Base-by-base conservation (phyloP, 2,888 invertebrate genomes). In the Maniola hyperantus region DNA sequence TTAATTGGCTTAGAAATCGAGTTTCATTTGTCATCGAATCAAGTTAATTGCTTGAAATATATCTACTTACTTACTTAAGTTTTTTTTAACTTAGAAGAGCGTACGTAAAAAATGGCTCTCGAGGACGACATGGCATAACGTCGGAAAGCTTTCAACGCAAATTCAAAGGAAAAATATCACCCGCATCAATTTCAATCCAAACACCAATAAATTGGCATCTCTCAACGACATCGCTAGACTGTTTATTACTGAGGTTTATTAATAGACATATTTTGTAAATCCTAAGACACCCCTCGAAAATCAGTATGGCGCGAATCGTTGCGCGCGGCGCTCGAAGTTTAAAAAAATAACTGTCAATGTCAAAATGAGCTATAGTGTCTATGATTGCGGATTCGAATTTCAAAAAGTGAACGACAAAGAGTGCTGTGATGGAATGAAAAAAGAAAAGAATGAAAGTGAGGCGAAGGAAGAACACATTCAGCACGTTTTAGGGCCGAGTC, bases 141-240 rank as follows among this genome's bases (percentile, higher is more conserved):
- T 88, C 86, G 60, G 71, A 72, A 72, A 77, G 84, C 88, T 91
- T 88, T 91, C 91, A 88, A 74, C 89, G 87, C 90, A 88, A 89
- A 92, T 89, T 89, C 86, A 85, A 81, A 79, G 82, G 83, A 83
- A 85, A 92, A 89, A 88, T 91, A 92, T 91, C 78, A 84, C 82
- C 80, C 77, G 89, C 91, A 91, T 92, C 91, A 89, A 90, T 92
- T 91, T 89, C 88, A 89, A 91, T 91, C 83, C 83, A 92, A 91
- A 91, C 89, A 89, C 80, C 87, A 89, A 91, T 92, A 92, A 92
- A 91, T 92, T 91, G 89, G 89, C 88, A 83, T 90, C 90, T 89
- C 88, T 89, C 89, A 85, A 79, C 88, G 83, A 74, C 74, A 71
- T 76, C 76, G 74, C 77, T 74, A 76, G 85, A 85, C 85, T 85